These are phyloP conservation scores for Bos indicus DNA, from an alignment of 2,113 vertebrate genomes.

Conservation along the genomic window DNA sequence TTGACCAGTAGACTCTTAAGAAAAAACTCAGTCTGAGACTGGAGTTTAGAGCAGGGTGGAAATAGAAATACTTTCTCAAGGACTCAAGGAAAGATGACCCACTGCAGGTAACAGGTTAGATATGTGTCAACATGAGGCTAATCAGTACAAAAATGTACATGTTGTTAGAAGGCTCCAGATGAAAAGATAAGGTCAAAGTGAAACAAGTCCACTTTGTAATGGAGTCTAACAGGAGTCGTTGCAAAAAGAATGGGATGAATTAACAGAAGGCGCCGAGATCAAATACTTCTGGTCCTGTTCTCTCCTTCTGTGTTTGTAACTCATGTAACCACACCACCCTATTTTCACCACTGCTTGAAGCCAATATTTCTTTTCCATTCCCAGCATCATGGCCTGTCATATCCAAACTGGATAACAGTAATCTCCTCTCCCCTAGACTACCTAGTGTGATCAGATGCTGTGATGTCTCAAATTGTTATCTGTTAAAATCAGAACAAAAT, in stretches of 20 bases:
- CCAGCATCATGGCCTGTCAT: constrained; percentile 10
- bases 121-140: not conserved
- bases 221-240: not conserved
- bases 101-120: not conserved
- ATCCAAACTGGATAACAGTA: constrained; percentile 51
- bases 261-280: not conserved
- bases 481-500: constrained; percentile 43
- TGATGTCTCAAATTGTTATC: constrained; percentile 54
- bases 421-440: constrained; percentile 27
- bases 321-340: not conserved
- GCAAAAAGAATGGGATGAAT: not conserved
- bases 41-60: not conserved
- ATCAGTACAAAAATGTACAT: not conserved
- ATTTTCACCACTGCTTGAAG: constrained; percentile 47
- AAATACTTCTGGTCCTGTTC: not conserved
- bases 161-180: not conserved
- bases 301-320: not conserved
- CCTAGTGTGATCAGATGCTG: constrained; percentile 51
- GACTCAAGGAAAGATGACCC: not conserved
- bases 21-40: not conserved
- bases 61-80: not conserved
- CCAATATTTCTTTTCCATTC: not conserved
- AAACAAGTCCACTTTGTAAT: not conserved
- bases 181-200: not conserved
- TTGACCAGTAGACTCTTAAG: not conserved